Evolutionary conservation across 2,797 vertebrate species (phyloP).

Genomic region (Tamandua tetradactyla): DNA sequence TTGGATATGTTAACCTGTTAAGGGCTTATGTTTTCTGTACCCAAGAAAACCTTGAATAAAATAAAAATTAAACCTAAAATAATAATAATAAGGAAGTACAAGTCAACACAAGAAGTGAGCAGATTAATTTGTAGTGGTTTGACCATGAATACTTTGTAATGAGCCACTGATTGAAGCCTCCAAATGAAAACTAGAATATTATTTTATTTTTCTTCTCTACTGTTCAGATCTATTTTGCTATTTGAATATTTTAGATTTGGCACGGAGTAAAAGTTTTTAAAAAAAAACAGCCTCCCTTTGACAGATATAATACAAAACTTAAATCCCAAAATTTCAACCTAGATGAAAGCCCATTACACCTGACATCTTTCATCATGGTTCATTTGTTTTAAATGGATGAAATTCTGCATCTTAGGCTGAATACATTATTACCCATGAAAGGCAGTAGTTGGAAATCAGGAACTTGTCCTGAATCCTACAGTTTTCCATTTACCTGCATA

Average conservation of each 20-base stretch:
- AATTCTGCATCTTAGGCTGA: background rate
- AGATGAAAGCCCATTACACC: constrained; percentile 8
- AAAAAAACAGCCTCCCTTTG: background rate
- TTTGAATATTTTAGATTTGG: constrained; percentile 33
- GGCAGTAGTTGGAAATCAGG: background rate
- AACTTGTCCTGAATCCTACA: background rate
- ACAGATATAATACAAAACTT: constrained; percentile 5
- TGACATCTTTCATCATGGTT: background rate
- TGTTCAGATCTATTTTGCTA: background rate
- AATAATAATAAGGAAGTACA: too few relatives aligned
- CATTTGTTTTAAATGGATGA: constrained; percentile 37
- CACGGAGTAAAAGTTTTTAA: background rate
- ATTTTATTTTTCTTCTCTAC: background rate
- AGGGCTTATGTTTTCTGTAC: too few relatives aligned
- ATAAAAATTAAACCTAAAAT: too few relatives aligned
- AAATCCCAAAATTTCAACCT: constrained; percentile 25
- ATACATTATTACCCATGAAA: background rate
- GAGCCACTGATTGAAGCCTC: background rate
- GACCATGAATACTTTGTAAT: background rate
- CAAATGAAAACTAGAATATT: background rate
- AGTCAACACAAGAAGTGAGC: background rate
- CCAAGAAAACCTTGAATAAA: too few relatives aligned
- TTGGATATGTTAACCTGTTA: too few relatives aligned
- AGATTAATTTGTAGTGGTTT: background rate
- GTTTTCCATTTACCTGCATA: constrained; percentile 17